Evolutionary conservation across 2,888 invertebrate genomes (phyloP), one percentile per base, ranked within the genome.

Genomic region (Calephelis perditalis): DNA sequence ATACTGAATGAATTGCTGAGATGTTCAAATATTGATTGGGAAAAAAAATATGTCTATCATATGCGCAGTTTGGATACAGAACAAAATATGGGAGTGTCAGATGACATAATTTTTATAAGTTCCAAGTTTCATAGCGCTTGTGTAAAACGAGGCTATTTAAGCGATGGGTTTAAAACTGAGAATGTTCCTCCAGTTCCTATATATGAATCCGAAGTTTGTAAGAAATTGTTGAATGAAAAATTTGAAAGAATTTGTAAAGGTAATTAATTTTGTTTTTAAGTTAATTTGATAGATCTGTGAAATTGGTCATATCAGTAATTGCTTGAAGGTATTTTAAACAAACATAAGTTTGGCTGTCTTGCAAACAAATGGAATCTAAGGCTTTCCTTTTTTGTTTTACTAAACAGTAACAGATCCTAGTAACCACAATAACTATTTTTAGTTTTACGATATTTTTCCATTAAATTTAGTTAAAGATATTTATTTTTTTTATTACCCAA

Each of bases 1-100:
- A 96, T 99, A 26, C 91, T 99, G 40, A 99, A 99, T 85, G 99
- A 99, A 82, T 88, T 99, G 3, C 91, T 99, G 12, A 92, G 98
- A 62, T 97, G 97, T 77, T 95, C 97, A 52, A 98, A 98, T 87
- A 94, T 96, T 0, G 93, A 93, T 36, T 97, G 97, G 97, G 97
- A 97, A 74, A 92, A 93, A 58, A 94, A 94, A 69, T 96, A 96
- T 74, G 94, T 94, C 62, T 85, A 91, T n/a, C 80, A 96, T 1
- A 95, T 95, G 88, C 92, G 92, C 56, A 92, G 92, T 58, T 73
- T 91, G 54, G 84, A 90, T 57, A 81, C 87, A 58, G 86, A 88
- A 62, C 86, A 87, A 64, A 91, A 91, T 70, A 81, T 84, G 45
- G 82, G 80, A 60, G 79, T 87, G 52, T 82, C 90, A 52, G 90